A percentile compares a stretch with the other conserved stretches of the same genome.
Conservation (phyloP, 1,140 invertebrate species). For the Drosophila fuyamai region DNA sequence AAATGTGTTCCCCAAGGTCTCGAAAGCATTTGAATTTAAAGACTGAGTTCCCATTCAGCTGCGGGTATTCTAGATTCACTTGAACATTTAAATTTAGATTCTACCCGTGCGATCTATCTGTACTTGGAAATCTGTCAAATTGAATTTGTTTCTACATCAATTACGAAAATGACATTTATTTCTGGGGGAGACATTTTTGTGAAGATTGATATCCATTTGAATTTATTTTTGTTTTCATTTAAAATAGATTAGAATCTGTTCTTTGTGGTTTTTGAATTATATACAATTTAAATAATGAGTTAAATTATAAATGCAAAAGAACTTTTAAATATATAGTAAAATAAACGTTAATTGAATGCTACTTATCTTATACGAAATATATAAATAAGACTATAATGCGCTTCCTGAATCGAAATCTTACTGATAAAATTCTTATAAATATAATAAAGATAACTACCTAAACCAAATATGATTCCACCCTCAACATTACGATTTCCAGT, state of each 20-base stretch:
- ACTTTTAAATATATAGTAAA: too few relatives aligned
- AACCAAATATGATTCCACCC: neutral
- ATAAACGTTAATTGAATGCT: too few relatives aligned
- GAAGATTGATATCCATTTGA: neutral
- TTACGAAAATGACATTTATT: slow-evolving; percentile 34
- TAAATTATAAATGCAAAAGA: too few relatives aligned
- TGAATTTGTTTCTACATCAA: slow-evolving; percentile 41
- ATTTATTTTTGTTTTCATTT: slow-evolving; percentile 6
- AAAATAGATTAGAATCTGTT: slow-evolving; percentile 2
- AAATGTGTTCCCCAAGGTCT: slow-evolving; percentile 48
- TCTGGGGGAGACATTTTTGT: neutral
- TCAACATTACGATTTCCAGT: neutral
- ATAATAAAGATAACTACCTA: slow-evolving; percentile 14
- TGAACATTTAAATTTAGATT: slow-evolving; percentile 40
- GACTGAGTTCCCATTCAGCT: slow-evolving; percentile 10
- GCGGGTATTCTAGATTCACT: slow-evolving; percentile 29
- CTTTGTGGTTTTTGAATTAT: neutral
- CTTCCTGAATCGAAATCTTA: slow-evolving; percentile 16
- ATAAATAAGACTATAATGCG: neutral
- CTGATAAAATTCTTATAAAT: neutral
- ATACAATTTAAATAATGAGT: neutral
- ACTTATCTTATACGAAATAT: too few relatives aligned
- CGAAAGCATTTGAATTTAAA: slow-evolving; percentile 2
- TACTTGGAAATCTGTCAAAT: slow-evolving; percentile 48
- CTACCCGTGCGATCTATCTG: slow-evolving; percentile 42